These are phyloP conservation scores for Gulo gulo DNA, from an alignment of 2,113 vertebrate genomes.

Conservation along the genomic window DNA sequence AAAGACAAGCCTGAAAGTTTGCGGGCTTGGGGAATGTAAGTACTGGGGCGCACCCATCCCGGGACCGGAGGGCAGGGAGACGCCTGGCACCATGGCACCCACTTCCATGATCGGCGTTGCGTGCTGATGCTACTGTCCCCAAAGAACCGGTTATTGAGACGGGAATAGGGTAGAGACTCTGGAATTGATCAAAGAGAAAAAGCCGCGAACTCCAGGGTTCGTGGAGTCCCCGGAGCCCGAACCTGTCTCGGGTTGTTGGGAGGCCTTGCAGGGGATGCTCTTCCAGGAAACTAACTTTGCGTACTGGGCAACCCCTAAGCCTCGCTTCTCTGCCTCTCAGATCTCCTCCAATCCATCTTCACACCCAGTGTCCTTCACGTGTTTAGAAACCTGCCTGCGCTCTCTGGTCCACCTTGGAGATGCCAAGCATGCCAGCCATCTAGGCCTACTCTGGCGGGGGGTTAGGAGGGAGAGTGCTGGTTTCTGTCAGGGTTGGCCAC, in stretches of 20 bases:
- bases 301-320: background rate
- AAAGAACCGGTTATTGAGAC: background rate
- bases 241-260: background rate
- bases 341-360: background rate
- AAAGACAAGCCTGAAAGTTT: conserved; percentile 67
- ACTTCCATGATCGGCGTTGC: background rate
- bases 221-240: background rate
- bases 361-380: background rate
- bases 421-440: background rate
- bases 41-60: background rate
- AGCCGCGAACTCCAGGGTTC: background rate
- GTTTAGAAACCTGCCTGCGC: background rate
- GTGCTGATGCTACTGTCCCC: background rate
- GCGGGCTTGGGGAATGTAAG: conserved; percentile 50
- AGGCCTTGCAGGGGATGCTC: background rate
- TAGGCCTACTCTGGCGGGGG: background rate
- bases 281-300: conserved; percentile 15
- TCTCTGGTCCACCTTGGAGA: background rate
- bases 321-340: background rate
- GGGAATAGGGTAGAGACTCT: background rate
- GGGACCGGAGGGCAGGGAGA: background rate
- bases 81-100: background rate
- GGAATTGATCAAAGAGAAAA: background rate
- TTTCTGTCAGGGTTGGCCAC: background rate
- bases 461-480: background rate